A percentile compares a stretch with the other conserved stretches of the same genome.
These are phyloP conservation scores for Diadema setosum DNA, from an alignment of 35 echinoderm and acorn worm genomes.

Conservation along the genomic window DNA sequence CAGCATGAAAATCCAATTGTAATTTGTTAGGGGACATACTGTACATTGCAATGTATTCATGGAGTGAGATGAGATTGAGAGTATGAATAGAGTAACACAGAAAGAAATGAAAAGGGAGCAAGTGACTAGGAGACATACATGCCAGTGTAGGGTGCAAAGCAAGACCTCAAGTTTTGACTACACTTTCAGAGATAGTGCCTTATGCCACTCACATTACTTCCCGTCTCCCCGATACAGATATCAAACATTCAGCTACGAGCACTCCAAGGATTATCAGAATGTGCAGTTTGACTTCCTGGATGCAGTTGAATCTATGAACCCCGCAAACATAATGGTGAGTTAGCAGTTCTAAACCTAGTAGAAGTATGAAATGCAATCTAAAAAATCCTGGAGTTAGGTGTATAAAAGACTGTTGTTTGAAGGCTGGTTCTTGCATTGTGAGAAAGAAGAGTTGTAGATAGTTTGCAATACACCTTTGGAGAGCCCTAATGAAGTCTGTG, in stretches of 20 bases:
- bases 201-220: background rate
- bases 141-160: background rate
- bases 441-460: background rate
- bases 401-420: background rate
- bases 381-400: background rate
- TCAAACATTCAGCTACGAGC: conserved; percentile 75
- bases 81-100: background rate
- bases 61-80: background rate
- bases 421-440: background rate
- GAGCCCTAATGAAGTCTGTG: background rate
- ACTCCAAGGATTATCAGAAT: conserved; percentile 96
- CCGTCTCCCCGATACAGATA: conserved; percentile 39
- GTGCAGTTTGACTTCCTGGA: conserved; percentile 98
- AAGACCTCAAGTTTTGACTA: background rate
- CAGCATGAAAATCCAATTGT: no score
- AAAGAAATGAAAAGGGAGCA: background rate
- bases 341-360: background rate
- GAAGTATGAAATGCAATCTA: no score
- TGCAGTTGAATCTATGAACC: conserved; percentile 89
- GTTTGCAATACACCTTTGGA: background rate
- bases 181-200: background rate
- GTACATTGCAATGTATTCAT: background rate
- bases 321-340: conserved; percentile 87
- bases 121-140: background rate
- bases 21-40: background rate